phyloP scores from a whole-genome alignment of 2,113 vertebrate species.

The Notarius quadriscutis region DNA sequence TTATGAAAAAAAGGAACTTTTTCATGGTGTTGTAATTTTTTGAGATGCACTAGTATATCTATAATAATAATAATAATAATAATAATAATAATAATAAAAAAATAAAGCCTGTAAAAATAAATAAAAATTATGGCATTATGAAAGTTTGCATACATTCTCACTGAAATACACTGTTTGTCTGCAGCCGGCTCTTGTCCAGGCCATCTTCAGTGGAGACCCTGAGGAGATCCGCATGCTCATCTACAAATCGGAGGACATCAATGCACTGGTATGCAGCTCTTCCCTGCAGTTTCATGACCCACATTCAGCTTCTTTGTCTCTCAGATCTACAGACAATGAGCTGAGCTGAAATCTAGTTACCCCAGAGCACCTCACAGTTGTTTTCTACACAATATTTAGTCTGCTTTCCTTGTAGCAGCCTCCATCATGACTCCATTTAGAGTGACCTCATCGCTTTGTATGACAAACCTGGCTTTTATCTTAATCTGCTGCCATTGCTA shows the following conservation, averaged over 20 bases:
- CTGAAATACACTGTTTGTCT: constrained; percentile 47
- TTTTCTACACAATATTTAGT: constrained; percentile 36
- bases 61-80: not conserved
- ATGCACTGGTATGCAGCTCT: constrained; percentile 79
- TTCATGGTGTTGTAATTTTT: no score
- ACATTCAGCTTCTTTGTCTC: constrained; percentile 34
- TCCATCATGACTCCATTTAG: not conserved
- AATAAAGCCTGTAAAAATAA: not conserved
- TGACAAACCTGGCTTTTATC: no score
- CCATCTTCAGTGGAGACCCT: constrained; percentile 92
- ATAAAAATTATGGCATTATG: not conserved
- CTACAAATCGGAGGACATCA: constrained; percentile 96
- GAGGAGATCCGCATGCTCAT: constrained; percentile 95
- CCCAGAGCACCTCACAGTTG: not conserved
- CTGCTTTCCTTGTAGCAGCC: constrained; percentile 23
- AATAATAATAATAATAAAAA: not conserved
- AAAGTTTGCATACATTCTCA: not conserved
- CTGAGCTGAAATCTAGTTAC: constrained; percentile 11
- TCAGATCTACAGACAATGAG: not conserved
- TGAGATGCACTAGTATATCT: no score
- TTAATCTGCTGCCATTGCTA: not conserved
- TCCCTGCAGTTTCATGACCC: constrained; percentile 29
- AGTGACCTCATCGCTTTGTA: constrained; percentile 22
- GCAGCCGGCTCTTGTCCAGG: constrained; percentile 94
- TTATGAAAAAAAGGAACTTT: no score